Evolutionary conservation across 2,888 invertebrate genomes (phyloP).

Genomic region (Endotricha flammealis): DNA sequence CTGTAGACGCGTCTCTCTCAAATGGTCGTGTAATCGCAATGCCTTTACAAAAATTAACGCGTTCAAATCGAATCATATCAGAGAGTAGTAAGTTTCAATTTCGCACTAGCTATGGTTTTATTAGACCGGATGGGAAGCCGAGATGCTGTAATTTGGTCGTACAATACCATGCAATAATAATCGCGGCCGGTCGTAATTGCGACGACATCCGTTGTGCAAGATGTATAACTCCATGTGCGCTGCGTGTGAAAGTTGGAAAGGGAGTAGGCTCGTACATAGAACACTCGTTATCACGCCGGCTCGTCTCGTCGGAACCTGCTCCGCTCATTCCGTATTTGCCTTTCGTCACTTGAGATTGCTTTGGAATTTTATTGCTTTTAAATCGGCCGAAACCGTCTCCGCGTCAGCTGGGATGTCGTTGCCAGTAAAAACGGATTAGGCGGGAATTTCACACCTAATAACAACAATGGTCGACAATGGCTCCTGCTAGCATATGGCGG

Average conservation of each 20-base stretch:
- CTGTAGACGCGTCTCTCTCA: conserved; percentile 28
- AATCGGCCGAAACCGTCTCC: conserved; percentile 26
- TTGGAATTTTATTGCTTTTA: conserved; percentile 46
- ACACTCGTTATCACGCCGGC: conserved; percentile 33
- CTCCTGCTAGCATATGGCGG: conserved; percentile 42
- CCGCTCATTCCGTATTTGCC: conserved; percentile 55
- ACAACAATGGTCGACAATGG: conserved; percentile 27
- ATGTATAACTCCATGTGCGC: conserved; percentile 47
- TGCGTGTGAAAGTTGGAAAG: conserved; percentile 71
- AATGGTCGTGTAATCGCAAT: conserved; percentile 31
- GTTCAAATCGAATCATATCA: conserved; percentile 22
- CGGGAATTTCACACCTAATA: conserved; percentile 50
- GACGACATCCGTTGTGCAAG: conserved; percentile 65
- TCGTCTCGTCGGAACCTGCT: conserved; percentile 59
- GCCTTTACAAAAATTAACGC: conserved; percentile 13
- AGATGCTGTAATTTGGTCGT: conserved; percentile 71
- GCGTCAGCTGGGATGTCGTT: conserved; percentile 17
- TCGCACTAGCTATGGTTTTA: conserved; percentile 19
- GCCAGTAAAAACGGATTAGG: conserved; percentile 34
- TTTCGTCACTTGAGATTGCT: conserved; percentile 55
- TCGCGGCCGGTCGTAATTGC: conserved; percentile 68
- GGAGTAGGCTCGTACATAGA: conserved; percentile 20
- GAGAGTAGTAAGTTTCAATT: conserved; percentile 27
- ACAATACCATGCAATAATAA: conserved; percentile 73
- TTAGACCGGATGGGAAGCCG: conserved; percentile 70